Evolutionary conservation across 2,888 invertebrate species (phyloP).

Genomic region (Dynastes hyllus): DNA sequence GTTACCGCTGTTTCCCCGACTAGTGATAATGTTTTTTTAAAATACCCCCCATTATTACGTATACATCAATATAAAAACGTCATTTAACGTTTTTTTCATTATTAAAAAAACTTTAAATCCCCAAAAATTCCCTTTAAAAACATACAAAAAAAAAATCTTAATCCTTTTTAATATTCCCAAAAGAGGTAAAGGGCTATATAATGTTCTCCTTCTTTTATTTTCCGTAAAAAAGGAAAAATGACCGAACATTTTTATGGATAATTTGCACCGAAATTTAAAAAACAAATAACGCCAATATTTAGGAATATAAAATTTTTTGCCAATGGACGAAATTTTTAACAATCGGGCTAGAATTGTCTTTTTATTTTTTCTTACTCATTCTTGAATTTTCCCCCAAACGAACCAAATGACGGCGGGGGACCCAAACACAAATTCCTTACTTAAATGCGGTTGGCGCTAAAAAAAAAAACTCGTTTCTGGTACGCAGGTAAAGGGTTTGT

Average conservation of each 20-base stretch:
- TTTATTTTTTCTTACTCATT: constrained; percentile 29
- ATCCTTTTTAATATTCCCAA: background rate
- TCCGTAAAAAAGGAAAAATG: no score
- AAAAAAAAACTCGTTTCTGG: background rate
- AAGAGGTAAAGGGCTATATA: background rate
- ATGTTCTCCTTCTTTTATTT: no score
- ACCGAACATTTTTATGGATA: no score
- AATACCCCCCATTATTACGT: no score
- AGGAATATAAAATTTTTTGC: background rate
- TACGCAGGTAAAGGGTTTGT: background rate
- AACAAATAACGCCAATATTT: constrained; percentile 8
- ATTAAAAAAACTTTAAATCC: no score
- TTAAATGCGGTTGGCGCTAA: constrained; percentile 17
- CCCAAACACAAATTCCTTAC: constrained; percentile 49
- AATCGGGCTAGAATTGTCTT: background rate
- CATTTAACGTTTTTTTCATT: no score
- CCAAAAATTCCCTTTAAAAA: background rate
- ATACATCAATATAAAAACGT: no score
- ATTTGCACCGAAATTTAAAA: background rate
- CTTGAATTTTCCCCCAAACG: constrained; percentile 2
- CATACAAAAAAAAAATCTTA: background rate
- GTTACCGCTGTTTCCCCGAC: no score
- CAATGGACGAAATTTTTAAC: background rate
- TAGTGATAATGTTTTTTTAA: no score
- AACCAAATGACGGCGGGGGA: background rate